Evolutionary conservation across 2,797 vertebrate species (phyloP).

Genomic region (Sebastes miniatus): DNA sequence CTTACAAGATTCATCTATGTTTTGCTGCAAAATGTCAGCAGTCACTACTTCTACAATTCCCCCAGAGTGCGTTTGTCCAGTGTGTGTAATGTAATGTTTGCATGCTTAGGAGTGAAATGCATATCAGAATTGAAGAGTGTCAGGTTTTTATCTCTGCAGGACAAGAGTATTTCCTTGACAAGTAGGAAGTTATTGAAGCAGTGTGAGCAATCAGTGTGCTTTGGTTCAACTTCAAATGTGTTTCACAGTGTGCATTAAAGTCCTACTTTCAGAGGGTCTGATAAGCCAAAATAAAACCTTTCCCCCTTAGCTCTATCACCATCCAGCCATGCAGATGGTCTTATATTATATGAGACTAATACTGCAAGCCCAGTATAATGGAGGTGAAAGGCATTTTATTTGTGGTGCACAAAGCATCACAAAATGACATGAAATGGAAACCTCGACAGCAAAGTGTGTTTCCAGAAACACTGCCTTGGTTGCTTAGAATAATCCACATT

Average conservation of each 20-base stretch:
- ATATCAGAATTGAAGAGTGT: not conserved
- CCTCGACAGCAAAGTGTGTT: not conserved
- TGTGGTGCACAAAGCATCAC: not conserved
- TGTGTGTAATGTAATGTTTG: not conserved
- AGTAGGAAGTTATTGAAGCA: not conserved
- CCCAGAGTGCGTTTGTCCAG: not conserved
- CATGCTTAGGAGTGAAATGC: not conserved
- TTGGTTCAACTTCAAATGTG: not conserved
- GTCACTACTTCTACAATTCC: not conserved
- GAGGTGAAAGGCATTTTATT: not conserved
- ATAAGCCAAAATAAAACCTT: rapidly evolving
- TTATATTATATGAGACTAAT: not conserved
- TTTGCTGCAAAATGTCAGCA: slow-evolving; percentile 17
- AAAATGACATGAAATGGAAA: not conserved
- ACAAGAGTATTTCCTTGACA: not conserved
- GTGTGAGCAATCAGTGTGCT: not conserved
- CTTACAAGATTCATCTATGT: not conserved
- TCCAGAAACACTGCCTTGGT: not conserved
- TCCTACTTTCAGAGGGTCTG: not conserved
- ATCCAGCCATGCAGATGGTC: not conserved
- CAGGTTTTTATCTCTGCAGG: not conserved
- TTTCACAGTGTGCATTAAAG: not conserved
- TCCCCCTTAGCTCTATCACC: no score
- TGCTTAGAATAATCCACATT: not conserved
- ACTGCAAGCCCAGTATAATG: not conserved